Evolutionary conservation across 2,888 invertebrate genomes (phyloP), one percentile per base, ranked within the genome.

Genomic region (Notocelia uddmanniana): DNA sequence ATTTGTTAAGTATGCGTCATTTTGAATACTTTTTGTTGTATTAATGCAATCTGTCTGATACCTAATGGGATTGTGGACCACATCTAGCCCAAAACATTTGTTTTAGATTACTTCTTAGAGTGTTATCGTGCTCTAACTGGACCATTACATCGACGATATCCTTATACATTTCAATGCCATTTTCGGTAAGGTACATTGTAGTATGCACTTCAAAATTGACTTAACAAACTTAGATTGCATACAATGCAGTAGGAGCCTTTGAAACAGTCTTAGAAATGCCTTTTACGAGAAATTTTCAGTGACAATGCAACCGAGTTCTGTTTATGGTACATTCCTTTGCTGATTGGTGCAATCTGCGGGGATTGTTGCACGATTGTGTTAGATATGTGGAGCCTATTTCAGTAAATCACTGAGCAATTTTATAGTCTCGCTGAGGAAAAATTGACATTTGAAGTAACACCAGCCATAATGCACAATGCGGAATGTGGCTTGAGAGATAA

Each of bases 401-500:
- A 59, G 66, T 67, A 66, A 71, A 71, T 66, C 66, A 71, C 71
- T 6, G 55, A n/a, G 71, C 54, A 71, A 67, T 71, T 71, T 59
- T 52, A 55, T 66, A 34, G 48, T 41, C 62, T 59, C 45, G 41
- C 50, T 19, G 31, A 31, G 50, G 64, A 64, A 64, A 64, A 64
- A 64, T 64, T 64, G 52, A 64, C 64, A 64, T 63, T 52, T 52
- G 18, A 52, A 63, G 31, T 54, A 37, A 34, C 19, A 37, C 45
- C 60, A 45, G 23, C 60, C n/a, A 21, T 31, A 15, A 5, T 62
- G 11, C 13, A 26, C 45, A 31, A 48, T 50, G 54, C 31, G 23
- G 23, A 54, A 23, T 52, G 26, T 6, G 50, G 34, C 34, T 62
- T 15, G 18, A 18, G 18, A 62, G 18, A 50, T 50, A 48, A 21